Conservation (phyloP, 2,797 vertebrate genomes). For the Semaprochilodus insignis region DNA sequence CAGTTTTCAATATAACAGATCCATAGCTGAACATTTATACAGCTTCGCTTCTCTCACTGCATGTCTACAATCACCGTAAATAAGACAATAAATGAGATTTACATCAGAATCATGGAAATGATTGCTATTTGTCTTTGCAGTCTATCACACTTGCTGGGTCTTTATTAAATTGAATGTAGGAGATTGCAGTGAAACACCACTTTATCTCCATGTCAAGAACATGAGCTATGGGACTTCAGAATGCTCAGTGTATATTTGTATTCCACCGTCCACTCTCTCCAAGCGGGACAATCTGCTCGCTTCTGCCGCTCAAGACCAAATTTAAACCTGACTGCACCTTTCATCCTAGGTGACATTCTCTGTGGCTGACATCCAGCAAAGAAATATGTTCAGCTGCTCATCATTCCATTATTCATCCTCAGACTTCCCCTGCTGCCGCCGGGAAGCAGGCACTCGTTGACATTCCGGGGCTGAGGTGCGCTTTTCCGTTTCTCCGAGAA, state of each 20-base stretch:
- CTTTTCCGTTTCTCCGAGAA: conserved; percentile 48
- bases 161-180: neutral
- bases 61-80: neutral
- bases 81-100: neutral
- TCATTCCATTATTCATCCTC: conserved; percentile 60
- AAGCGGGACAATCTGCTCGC: conserved; percentile 10
- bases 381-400: conserved; percentile 55
- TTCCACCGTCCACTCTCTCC: conserved; percentile 23
- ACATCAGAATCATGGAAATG: neutral
- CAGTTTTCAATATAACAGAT: neutral
- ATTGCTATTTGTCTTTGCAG: neutral
- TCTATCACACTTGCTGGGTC: neutral
- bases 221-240: conserved; percentile 14
- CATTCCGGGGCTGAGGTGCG: conserved; percentile 59
- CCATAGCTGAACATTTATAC: neutral
- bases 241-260: conserved; percentile 23
- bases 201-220: conserved; percentile 17
- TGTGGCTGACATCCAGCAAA: conserved; percentile 58
- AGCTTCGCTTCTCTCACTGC: neutral
- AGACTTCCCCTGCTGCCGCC: conserved; percentile 57
- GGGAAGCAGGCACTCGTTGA: conserved; percentile 58
- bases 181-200: neutral
- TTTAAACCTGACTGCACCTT: conserved; percentile 46
- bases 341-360: conserved; percentile 51
- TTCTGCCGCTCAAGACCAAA: conserved; percentile 32